Evolutionary conservation across 2,113 vertebrate species (phyloP), one percentile per base, ranked within the genome.

Genomic region (Chloropsis cyanopogon): DNA sequence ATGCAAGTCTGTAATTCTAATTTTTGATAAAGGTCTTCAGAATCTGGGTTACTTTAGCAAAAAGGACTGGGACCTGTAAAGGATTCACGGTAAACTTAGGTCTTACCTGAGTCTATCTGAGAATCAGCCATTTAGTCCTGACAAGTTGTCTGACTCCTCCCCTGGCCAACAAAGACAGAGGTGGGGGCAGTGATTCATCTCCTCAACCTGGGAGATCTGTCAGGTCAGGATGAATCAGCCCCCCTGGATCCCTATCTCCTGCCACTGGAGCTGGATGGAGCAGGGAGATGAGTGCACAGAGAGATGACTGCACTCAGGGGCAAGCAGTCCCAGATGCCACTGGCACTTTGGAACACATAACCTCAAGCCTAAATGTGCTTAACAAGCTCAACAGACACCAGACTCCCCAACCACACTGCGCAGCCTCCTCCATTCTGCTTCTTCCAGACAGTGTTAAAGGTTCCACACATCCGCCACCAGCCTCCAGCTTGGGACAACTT

Each of bases 161-260:
- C 71, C 84, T 7, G 63, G 71, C 86, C 91, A 86, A 15, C 76
- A 77, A 88, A 92, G 85, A 53, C n/a, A 86, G 85, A 88, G 35
- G 57, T 25, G 76, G 10, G 59, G 63, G 75, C n/a, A 21, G 60
- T 95, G 95, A 96, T 88, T 97, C 92, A 96, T 49, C 91, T 88
- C 8, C 68, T 39, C 31, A 92, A 80, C 95, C 92, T 94, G 37
- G 42, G 64, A 93, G 80, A 96, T 97, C 96, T 95, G 92, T 94
- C 95, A 91, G 86, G 86, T 95, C 94, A 95, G 96, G 95, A 86
- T 93, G 94, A 96, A 83, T 96, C 96, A 97, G 86, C 64, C 88
- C 73, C 88, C 53, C 68, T 88, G 92, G 88, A 96, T 88, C 72
- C 64, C 64, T 65, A 70, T 90, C 94, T 92, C 37, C 71, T 77